A percentile compares a stretch with the other conserved stretches of the same genome.
Conservation (phyloP, 2,113 vertebrate species). For the Fukomys damarensis region DNA sequence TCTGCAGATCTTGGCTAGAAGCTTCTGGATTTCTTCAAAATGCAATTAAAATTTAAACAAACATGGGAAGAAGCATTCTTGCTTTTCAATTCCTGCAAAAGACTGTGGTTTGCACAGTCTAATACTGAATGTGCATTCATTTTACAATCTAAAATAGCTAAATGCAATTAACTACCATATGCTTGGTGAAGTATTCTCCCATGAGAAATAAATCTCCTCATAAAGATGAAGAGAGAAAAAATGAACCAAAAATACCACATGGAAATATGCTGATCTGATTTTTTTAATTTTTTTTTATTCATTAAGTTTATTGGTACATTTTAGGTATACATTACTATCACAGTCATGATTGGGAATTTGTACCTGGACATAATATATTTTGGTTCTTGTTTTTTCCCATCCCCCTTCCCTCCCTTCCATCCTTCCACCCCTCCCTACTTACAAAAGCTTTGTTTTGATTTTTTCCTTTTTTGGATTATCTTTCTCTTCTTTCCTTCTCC, state of each 20-base stretch:
- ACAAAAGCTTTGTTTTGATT: too few species aligned
- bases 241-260: background rate
- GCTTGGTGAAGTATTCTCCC: constrained; percentile 39
- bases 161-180: constrained; percentile 71
- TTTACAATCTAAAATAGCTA: constrained; percentile 72
- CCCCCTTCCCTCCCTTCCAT: too few species aligned
- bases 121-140: constrained; percentile 74
- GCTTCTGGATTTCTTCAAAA: constrained; percentile 84
- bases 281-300: constrained; percentile 5
- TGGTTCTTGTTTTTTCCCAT: too few species aligned
- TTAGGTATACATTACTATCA: too few species aligned
- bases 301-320: too few species aligned
- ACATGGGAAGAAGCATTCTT: constrained; percentile 78
- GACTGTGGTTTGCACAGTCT: constrained; percentile 66
- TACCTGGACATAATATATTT: too few species aligned
- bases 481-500: too few species aligned
- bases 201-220: constrained; percentile 67
- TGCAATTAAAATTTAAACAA: constrained; percentile 88
- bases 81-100: constrained; percentile 76
- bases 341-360: too few species aligned
- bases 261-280: constrained; percentile 57
- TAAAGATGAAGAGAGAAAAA: constrained; percentile 50
- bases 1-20: constrained; percentile 83
- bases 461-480: too few species aligned
- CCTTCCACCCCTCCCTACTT: too few species aligned